phyloP scores from a whole-genome alignment of 2,113 vertebrate genomes.

The Sciurus niger region DNA sequence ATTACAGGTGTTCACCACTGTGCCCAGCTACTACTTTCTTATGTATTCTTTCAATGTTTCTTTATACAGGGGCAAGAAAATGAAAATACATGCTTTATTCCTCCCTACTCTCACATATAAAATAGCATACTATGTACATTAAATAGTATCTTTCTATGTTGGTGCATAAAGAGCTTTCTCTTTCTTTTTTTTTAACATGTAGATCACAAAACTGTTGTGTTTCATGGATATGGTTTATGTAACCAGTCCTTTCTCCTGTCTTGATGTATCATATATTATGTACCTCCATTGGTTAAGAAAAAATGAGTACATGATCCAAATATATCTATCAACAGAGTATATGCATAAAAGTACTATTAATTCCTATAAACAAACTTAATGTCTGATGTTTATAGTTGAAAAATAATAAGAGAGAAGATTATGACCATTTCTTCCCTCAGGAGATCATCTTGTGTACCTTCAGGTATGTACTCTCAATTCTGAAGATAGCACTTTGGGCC shows the following conservation, averaged over 20 bases:
- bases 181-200: neutral
- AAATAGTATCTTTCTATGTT: neutral
- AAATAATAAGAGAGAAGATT: constrained; percentile 30
- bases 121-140: neutral
- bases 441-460: neutral
- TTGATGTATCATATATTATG: neutral
- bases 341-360: neutral
- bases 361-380: constrained; percentile 21
- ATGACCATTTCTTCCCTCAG: neutral
- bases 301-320: neutral
- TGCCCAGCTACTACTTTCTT: neutral
- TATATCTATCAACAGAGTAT: constrained; percentile 15
- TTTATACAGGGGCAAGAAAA: constrained; percentile 20
- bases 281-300: neutral
- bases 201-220: neutral
- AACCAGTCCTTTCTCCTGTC: constrained; percentile 11
- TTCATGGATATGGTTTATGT: neutral
- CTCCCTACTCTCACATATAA: neutral
- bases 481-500: constrained; percentile 27
- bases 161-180: neutral
- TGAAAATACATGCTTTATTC: constrained; percentile 29
- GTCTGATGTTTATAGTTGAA: neutral
- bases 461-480: neutral
- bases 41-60: constrained; percentile 6
- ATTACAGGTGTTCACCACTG: no score